Evolutionary conservation across 2,888 invertebrate genomes (phyloP), one percentile per base, ranked within the genome.

Genomic region (Mesopsocus fuscifrons): DNA sequence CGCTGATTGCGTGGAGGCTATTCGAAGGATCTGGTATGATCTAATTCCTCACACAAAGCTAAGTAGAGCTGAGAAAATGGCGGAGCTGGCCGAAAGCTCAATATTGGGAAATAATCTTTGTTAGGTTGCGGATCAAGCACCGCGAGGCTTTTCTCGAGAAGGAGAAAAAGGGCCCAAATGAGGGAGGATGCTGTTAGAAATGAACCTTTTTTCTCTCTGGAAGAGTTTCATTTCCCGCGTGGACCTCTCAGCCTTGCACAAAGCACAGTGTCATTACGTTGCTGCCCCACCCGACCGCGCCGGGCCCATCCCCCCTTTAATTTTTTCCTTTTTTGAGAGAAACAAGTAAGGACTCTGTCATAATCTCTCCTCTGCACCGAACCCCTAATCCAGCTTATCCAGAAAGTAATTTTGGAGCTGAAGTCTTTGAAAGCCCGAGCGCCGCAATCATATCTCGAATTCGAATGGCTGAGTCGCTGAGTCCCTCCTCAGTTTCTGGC

Each of bases 371-470:
- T 38, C 38, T 38, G 38, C 38, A 38, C 38, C 20, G 38, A 38
- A 20, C 38, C 21, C 38, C 51, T 50, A 50, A 51, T 49, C 51
- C 50, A 49, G 53, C 53, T 53, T 53, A 53, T 53, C 53, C 52
- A 49, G 52, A 51, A 52, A 53, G 53, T 53, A 53, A 53, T 53
- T 53, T 53, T 51, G 52, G 51, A 52, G 47, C 50, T n/a, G n/a
- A n/a, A n/a, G n/a, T 51, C 51, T 53, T 53, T 51, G 51, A 52
- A 51, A 49, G 48, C 46, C 46, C 38, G 17, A 20, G 21, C 21
- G 38, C 38, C 38, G 38, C 38, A 38, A 38, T 38, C 38, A 38
- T 38, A 38, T 38, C 38, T 38, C 38, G 26, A 11, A 26, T 26
- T 26, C 26, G 26, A 26, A 26, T 26, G 26, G 26, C 6, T 26